Base-by-base conservation (phyloP, 2,888 invertebrate genomes). In the Epiperipatus broadwayi region DNA sequence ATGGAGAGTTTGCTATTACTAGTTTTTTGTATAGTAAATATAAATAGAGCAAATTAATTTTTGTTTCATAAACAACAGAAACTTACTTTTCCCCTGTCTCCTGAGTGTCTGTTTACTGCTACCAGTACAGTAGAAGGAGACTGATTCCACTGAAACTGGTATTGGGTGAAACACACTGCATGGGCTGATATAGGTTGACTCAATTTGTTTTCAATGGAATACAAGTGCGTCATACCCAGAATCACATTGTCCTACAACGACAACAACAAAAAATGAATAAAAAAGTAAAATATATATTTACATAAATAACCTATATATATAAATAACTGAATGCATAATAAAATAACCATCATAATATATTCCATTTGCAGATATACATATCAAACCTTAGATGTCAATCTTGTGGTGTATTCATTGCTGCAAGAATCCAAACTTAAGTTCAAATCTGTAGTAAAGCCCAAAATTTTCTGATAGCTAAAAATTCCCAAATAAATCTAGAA, bases 131-230 rank as follows among this genome's bases (percentile, higher is more conserved):
- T 56, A 35, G 58, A 58, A 5, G 54, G 49, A 10, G 46, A 48
- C 8, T 48, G 48, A 43, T 59, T 59, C 32, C 56, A 57, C 10
- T 53, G 50, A 46, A 58, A 58, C 39, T 52, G 48, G 46, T 58
- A 58, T 20, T 46, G 48, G 21, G 54, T 49, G 44, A 59, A 58
- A 39, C 52, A 52, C 7, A 57, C 55, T 8, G 55, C 52, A 43
- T 59, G 59, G 19, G 58, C 54, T 39, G 51, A 50, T 34, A 59
- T 57, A 44, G 56, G 56, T 47, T 59, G 59, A 15, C 56, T 57
- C 16, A 58, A 51, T 40, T 55, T 52, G 35, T 56, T 54, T 28
- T 55, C 56, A 31, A 50, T 48, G 22, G 54, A 56, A 48, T 53
- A 59, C 21, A 59, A 45, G 49, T 59, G 59, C 3, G 57, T 56